Percentiles rank a stretch among this genome's conserved stretches.
Conservation (phyloP, 2,113 vertebrate genomes). For the Pholis gunnellus region DNA sequence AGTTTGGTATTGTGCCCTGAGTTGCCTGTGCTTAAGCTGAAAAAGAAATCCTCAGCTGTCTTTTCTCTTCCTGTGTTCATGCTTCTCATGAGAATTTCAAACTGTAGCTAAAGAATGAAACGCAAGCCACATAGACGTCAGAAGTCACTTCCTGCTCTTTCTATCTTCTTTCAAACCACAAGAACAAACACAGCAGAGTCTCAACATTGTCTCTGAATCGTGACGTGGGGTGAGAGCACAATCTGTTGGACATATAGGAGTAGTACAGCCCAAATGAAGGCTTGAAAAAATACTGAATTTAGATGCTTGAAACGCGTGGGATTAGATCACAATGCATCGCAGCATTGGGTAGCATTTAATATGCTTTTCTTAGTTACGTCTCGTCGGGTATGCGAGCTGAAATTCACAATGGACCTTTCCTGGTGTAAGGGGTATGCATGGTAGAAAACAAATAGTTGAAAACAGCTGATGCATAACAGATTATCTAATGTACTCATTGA, state of each 20-base stretch:
- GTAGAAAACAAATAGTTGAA: background rate
- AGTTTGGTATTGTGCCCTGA: background rate
- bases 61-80: slow-evolving; percentile 33
- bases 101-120: background rate
- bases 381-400: background rate
- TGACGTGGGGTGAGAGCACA: slow-evolving; percentile 49
- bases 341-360: background rate
- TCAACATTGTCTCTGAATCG: background rate
- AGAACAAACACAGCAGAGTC: slow-evolving; percentile 6
- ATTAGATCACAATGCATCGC: background rate
- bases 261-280: slow-evolving; percentile 38
- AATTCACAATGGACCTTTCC: background rate
- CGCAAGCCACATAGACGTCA: slow-evolving; percentile 22
- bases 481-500: background rate
- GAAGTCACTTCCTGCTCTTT: slow-evolving; percentile 44
- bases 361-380: background rate
- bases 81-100: slow-evolving; percentile 3
- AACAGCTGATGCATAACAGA: background rate
- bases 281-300: background rate
- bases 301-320: background rate
- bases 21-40: background rate
- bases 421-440: background rate
- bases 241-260: slow-evolving; percentile 65
- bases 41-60: slow-evolving; percentile 11
- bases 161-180: slow-evolving; percentile 33